Conservation (phyloP, 2,113 vertebrate species). For the Eulacestoma nigropectus region DNA sequence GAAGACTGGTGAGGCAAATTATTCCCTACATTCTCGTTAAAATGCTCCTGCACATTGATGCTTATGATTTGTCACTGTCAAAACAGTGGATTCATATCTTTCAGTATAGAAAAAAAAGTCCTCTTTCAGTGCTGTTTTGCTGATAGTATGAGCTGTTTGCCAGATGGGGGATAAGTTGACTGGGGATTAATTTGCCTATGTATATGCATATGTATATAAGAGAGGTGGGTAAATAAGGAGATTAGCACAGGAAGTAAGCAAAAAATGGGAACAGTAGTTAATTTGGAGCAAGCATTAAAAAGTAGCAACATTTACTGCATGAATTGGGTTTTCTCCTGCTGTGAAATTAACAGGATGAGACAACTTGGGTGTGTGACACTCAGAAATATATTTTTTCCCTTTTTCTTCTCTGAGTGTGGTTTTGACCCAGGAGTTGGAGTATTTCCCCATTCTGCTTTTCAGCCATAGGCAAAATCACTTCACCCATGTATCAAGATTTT, state of each 20-base stretch:
- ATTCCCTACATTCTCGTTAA: neutral
- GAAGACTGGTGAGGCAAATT: neutral
- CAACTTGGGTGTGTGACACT: neutral
- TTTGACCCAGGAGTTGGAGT: neutral
- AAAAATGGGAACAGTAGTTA: neutral
- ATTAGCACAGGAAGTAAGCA: neutral
- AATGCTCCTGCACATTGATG: neutral
- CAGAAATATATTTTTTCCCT: neutral
- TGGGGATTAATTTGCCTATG: neutral
- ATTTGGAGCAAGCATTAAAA: neutral
- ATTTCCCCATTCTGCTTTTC: neutral
- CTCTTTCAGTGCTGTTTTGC: neutral
- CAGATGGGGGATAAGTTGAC: neutral
- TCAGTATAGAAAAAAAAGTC: neutral
- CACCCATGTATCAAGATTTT: neutral
- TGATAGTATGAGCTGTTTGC: neutral
- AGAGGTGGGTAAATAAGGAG: neutral
- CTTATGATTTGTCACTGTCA: neutral
- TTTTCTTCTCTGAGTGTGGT: neutral
- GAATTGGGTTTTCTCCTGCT: neutral
- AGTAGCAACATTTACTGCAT: neutral
- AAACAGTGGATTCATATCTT: slow-evolving; percentile 4
- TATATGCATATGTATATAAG: neutral
- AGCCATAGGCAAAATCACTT: neutral
- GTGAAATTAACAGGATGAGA: neutral